A percentile compares a stretch with the other conserved stretches of the same genome.
Evolutionary conservation across 1,140 invertebrate genomes (phyloP).

Genomic region (Brachionus plicatilis): DNA sequence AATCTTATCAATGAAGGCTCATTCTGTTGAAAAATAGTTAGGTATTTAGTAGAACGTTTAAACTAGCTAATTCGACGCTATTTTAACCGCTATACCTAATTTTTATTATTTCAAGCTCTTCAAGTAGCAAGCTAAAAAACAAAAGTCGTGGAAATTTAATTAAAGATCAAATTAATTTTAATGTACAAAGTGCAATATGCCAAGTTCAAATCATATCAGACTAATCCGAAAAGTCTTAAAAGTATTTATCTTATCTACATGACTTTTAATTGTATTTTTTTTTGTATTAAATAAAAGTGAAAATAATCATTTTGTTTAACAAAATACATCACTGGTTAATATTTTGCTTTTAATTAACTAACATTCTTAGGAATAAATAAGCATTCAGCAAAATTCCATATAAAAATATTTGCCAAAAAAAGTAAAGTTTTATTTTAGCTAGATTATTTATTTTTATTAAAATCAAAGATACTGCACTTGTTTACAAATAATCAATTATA

Average conservation of each 20-base stretch:
- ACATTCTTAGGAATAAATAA: slow-evolving; percentile 34
- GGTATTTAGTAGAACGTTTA: no score
- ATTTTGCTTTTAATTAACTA: slow-evolving; percentile 36
- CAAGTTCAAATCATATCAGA: background rate
- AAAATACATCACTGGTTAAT: slow-evolving; percentile 14
- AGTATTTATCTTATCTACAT: slow-evolving; percentile 31
- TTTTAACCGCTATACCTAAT: background rate
- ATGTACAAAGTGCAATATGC: background rate
- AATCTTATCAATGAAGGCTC: background rate
- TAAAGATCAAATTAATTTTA: background rate
- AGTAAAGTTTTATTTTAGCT: background rate
- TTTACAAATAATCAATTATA: slow-evolving; percentile 14
- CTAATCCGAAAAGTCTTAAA: background rate
- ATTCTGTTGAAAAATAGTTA: background rate
- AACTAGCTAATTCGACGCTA: background rate
- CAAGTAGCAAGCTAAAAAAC: background rate
- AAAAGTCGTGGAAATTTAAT: background rate
- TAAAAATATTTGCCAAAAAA: slow-evolving; percentile 3
- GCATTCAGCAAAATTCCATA: background rate
- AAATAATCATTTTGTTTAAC: background rate
- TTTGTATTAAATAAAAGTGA: background rate
- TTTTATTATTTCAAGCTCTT: background rate
- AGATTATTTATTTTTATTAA: slow-evolving; percentile 18
- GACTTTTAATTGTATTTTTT: slow-evolving; percentile 32
- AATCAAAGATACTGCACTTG: slow-evolving; percentile 17